phyloP scores from a whole-genome alignment of 1,140 invertebrate species.

The Venturia canescens region DNA sequence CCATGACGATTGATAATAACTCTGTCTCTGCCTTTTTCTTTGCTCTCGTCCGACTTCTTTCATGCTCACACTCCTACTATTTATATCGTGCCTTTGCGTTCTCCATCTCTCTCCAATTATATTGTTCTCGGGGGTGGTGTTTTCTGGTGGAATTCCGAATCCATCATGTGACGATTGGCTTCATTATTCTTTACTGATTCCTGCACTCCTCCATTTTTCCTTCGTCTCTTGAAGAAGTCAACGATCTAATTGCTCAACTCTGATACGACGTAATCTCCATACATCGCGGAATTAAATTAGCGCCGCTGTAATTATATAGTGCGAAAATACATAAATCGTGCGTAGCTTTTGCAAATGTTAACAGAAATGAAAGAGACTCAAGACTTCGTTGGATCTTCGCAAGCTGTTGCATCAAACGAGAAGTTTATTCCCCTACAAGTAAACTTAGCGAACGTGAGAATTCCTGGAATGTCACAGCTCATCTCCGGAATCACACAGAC shows the following conservation, averaged over 20 bases:
- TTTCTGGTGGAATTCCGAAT: conserved; percentile 6
- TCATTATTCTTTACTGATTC: conserved; percentile 5
- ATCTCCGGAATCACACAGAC: not conserved
- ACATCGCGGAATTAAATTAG: too few species aligned
- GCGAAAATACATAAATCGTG: too few species aligned
- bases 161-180: conserved; percentile 8
- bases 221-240: not conserved
- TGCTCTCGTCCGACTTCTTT: not conserved
- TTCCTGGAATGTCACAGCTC: conserved; percentile 10
- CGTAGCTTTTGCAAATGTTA: too few species aligned
- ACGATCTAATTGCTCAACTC: not conserved
- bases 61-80: not conserved
- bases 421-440: not conserved
- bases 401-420: not conserved
- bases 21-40: conserved; percentile 23
- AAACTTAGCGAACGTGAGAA: not conserved
- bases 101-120: not conserved
- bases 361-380: too few species aligned
- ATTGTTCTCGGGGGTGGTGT: conserved; percentile 19
- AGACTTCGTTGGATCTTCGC: not conserved
- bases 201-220: not conserved
- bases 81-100: not conserved
- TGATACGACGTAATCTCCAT: not conserved
- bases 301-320: too few species aligned
- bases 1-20: conserved; percentile 51